Conservation (phyloP, 2,797 vertebrate species). For the Tenualosa ilisha region DNA sequence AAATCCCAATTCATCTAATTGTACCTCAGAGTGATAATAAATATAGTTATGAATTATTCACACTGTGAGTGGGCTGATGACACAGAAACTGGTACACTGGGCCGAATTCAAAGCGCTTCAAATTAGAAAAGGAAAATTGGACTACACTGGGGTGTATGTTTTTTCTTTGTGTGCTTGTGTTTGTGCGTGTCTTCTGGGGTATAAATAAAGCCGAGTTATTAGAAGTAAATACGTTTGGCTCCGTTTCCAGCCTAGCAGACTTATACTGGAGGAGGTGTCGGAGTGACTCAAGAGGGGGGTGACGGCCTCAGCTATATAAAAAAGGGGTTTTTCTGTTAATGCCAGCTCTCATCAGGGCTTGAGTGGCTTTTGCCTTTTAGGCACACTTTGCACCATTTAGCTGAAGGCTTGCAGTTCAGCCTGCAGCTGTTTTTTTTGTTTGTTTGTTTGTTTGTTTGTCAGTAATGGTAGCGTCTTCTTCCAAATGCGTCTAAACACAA, state of each 20-base stretch:
- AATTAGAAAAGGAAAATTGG: constrained; percentile 67
- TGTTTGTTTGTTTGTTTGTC: not conserved
- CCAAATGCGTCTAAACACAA: not conserved
- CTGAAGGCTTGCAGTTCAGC: not conserved
- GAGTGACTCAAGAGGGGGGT: not conserved
- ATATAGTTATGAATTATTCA: constrained; percentile 79
- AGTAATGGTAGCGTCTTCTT: constrained; percentile 4
- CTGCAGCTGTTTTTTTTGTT: not conserved
- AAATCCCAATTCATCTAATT: constrained; percentile 79
- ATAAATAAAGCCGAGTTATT: constrained; percentile 17
- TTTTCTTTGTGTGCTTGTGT: not conserved
- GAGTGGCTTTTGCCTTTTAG: not conserved
- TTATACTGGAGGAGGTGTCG: not conserved
- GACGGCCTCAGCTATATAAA: not conserved
- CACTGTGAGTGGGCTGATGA: constrained; percentile 70
- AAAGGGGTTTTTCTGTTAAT: not conserved
- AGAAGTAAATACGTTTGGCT: constrained; percentile 21
- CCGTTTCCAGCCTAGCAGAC: constrained; percentile 9
- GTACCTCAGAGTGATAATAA: constrained; percentile 79
- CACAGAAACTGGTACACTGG: constrained; percentile 69
- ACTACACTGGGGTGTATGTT: constrained; percentile 38
- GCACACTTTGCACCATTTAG: not conserved
- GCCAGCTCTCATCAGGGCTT: not conserved
- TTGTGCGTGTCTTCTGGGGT: not conserved
- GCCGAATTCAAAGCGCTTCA: constrained; percentile 69